Percentiles rank a stretch among this genome's conserved stretches.
Conservation (phyloP, 2,113 vertebrate species). For the Macheiramphus alcinus region DNA sequence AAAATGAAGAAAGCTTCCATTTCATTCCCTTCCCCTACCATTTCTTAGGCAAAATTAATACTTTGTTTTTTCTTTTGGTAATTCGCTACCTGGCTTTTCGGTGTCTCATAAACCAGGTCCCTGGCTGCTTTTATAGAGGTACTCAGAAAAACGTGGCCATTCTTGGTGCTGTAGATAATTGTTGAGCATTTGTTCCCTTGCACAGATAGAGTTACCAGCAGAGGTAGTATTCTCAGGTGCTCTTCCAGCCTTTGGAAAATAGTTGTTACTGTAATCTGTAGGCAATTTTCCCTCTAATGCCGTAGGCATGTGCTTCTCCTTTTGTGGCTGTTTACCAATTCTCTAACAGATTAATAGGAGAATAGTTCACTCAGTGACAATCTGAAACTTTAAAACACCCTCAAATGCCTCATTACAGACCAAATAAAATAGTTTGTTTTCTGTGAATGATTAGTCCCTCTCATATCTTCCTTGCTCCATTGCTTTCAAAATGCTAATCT, state of each 20-base stretch:
- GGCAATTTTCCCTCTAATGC: conserved; percentile 29
- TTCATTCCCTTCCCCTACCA: neutral
- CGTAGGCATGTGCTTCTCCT: neutral
- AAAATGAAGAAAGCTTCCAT: neutral
- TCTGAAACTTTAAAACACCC: conserved; percentile 49
- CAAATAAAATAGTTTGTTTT: conserved; percentile 34
- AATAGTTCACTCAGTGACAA: conserved; percentile 39
- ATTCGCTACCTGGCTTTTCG: neutral
- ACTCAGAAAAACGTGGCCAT: neutral
- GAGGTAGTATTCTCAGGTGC: conserved; percentile 15
- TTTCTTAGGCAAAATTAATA: neutral
- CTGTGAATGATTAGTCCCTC: conserved; percentile 28
- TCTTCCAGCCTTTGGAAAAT: neutral
- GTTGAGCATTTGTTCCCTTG: neutral
- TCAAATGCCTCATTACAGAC: conserved; percentile 47
- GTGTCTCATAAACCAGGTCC: neutral
- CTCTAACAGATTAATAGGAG: conserved; percentile 44
- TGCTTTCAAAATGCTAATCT: conserved; percentile 35
- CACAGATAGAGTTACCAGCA: conserved; percentile 22
- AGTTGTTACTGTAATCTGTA: conserved; percentile 28
- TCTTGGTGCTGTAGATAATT: neutral
- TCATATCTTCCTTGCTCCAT: neutral
- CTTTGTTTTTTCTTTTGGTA: neutral
- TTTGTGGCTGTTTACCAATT: conserved; percentile 28
- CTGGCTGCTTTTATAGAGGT: neutral